Evolutionary conservation across 1,140 invertebrate species (phyloP).

Genomic region (Epicauta chinensis): DNA sequence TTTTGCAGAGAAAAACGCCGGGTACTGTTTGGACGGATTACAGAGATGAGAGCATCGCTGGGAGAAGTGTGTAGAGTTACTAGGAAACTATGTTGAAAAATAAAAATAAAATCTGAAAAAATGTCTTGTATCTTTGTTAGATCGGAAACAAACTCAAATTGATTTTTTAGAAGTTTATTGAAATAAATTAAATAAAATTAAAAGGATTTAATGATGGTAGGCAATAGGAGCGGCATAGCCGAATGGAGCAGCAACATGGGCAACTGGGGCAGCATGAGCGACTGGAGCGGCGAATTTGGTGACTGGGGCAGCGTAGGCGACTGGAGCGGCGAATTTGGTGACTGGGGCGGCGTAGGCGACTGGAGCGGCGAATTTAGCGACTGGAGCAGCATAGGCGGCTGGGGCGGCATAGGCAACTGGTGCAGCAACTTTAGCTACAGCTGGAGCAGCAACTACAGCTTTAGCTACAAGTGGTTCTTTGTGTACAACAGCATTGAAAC

Average conservation of each 20-base stretch:
- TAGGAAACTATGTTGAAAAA: too few species aligned
- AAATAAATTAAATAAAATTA: too few species aligned
- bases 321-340: too few species aligned
- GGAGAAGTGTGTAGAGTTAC: too few species aligned
- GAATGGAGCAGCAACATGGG: conserved; percentile 29
- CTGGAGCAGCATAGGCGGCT: conserved; percentile 11
- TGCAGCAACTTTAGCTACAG: conserved; percentile 32
- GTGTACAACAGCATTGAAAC: conserved; percentile 47
- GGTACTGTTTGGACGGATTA: too few species aligned
- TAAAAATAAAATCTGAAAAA: too few species aligned
- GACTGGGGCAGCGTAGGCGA: too few species aligned
- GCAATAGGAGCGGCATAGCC: conserved; percentile 23
- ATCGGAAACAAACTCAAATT: too few species aligned
- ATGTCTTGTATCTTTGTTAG: too few species aligned
- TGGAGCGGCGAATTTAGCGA: conserved; percentile 31
- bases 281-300: conserved; percentile 21
- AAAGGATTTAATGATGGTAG: conserved; percentile 13
- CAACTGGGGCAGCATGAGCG: conserved; percentile 26
- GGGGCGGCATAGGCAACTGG: conserved; percentile 23
- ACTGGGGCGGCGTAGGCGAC: conserved; percentile 24
- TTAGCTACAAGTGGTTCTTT: conserved; percentile 30
- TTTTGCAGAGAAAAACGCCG: too few species aligned
- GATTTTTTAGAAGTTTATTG: too few species aligned
- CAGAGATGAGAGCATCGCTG: too few species aligned
- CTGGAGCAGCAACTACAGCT: conserved; percentile 28